Percentiles rank a stretch among this genome's conserved stretches.
Conservation (phyloP, 2,888 invertebrate species). For the Tetanocera ferruginea region DNA sequence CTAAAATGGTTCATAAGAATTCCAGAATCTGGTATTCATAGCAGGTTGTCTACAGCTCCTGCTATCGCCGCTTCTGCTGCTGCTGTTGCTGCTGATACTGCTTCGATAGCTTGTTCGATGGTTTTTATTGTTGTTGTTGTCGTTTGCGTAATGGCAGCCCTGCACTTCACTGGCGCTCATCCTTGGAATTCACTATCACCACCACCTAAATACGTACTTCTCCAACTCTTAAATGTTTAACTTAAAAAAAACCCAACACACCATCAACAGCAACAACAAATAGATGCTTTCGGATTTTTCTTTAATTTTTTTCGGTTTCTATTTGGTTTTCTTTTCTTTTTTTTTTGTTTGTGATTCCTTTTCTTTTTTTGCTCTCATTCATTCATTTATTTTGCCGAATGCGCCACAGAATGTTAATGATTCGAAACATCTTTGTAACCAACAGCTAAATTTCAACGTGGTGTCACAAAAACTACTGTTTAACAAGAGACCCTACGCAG, state of each 20-base stretch:
- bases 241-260: neutral
- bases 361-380: neutral
- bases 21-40: slow-evolving; percentile 29
- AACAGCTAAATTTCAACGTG: no score
- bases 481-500: no score
- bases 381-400: slow-evolving; percentile 42
- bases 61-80: neutral
- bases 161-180: neutral
- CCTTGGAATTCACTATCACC: neutral
- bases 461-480: no score
- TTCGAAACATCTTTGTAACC: slow-evolving; percentile 34
- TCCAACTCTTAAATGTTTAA: neutral
- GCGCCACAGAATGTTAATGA: slow-evolving; percentile 50
- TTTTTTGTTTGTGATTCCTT: neutral
- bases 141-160: neutral
- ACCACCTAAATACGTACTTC: neutral
- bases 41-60: slow-evolving; percentile 22
- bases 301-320: neutral
- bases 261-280: neutral
- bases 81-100: neutral
- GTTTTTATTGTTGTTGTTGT: neutral
- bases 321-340: neutral
- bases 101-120: slow-evolving; percentile 16
- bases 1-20: slow-evolving; percentile 21
- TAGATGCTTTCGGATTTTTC: neutral